These are phyloP conservation scores for Chelonoidis abingdonii DNA, from an alignment of 2,113 vertebrate genomes.

Conservation along the genomic window DNA sequence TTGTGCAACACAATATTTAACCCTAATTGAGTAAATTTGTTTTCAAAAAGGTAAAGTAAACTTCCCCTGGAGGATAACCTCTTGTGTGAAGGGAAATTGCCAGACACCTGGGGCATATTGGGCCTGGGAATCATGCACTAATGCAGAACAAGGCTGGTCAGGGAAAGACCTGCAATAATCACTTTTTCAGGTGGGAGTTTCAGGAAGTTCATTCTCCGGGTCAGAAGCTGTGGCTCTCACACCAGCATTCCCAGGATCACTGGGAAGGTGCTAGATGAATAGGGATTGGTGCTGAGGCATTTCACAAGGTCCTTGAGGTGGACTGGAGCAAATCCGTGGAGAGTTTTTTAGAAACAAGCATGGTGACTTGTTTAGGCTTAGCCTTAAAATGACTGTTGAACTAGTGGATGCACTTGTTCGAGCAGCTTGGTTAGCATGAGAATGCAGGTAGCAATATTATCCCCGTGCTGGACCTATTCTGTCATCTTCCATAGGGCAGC, in stretches of 20 bases:
- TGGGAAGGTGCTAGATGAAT: accelerated
- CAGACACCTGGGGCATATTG: neutral
- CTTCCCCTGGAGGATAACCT: neutral
- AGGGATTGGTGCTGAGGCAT: neutral
- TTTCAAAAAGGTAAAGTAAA: neutral
- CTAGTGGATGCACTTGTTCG: neutral
- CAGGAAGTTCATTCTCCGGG: accelerated
- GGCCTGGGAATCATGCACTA: neutral
- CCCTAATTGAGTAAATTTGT: neutral
- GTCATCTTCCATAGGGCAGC: too few species aligned
- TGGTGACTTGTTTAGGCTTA: neutral
- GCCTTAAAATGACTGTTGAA: too few species aligned
- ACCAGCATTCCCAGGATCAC: accelerated
- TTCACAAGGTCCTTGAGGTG: neutral
- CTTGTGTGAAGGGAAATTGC: neutral
- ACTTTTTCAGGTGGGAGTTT: neutral
- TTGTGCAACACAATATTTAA: neutral
- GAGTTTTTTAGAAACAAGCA: neutral
- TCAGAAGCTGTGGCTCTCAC: neutral
- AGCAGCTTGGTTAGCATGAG: neutral
- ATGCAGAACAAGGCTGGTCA: neutral
- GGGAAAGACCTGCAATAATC: neutral
- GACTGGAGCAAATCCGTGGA: neutral
- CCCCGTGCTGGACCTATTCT: too few species aligned
- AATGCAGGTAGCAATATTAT: neutral